Evolutionary conservation across 2,797 vertebrate genomes (phyloP).

Genomic region (Sebastes diaconus): DNA sequence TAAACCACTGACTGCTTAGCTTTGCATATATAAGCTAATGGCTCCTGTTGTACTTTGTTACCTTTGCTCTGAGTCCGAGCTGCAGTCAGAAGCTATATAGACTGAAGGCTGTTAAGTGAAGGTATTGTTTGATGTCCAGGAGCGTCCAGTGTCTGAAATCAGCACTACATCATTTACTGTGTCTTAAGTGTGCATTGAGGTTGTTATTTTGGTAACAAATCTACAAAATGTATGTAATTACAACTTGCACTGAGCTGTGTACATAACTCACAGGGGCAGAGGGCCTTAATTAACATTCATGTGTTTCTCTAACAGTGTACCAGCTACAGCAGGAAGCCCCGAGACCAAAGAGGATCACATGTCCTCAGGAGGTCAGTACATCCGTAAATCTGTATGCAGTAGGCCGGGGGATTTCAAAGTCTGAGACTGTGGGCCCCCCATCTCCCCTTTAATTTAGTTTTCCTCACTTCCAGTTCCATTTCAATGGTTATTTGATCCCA

Average conservation of each 20-base stretch:
- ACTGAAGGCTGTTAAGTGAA: slow-evolving; percentile 6
- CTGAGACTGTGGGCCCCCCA: too few relatives aligned
- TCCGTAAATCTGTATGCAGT: slow-evolving; percentile 6
- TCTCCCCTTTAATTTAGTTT: too few relatives aligned
- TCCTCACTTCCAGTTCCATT: too few relatives aligned
- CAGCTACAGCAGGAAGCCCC: slow-evolving; percentile 97
- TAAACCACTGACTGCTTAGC: slow-evolving; percentile 33
- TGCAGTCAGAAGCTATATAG: neutral
- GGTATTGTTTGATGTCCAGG: slow-evolving; percentile 3
- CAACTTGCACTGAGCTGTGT: slow-evolving; percentile 16
- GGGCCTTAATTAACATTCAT: slow-evolving; percentile 42
- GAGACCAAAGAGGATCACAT: slow-evolving; percentile 95
- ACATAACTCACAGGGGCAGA: neutral
- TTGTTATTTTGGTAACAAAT: slow-evolving; percentile 28
- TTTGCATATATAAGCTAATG: slow-evolving; percentile 19
- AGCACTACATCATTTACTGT: neutral
- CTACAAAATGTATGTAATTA: slow-evolving; percentile 28
- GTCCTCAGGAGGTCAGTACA: slow-evolving; percentile 93
- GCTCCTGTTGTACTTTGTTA: slow-evolving; percentile 21
- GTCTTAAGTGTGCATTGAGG: slow-evolving; percentile 1
- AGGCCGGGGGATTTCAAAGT: neutral
- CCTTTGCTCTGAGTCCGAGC: slow-evolving; percentile 9
- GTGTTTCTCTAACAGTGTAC: slow-evolving; percentile 89
- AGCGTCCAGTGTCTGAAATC: slow-evolving; percentile 4
- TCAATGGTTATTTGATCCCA: too few relatives aligned